phyloP scores from a whole-genome alignment of 2,888 invertebrate genomes.

The Ypsolopha scabrella region DNA sequence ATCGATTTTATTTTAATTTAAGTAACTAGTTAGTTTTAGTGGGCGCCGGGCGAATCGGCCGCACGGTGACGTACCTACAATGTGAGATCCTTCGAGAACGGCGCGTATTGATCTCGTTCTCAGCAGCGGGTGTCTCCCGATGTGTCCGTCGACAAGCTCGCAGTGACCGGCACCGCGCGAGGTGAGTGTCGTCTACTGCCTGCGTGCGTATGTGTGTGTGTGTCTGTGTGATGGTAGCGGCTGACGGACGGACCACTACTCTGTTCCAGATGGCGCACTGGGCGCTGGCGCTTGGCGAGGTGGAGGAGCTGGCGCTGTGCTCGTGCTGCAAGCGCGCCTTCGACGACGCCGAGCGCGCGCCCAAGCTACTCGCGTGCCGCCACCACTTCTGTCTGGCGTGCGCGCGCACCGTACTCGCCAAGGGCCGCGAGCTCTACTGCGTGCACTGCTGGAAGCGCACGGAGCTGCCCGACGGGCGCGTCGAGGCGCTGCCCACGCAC shows the following conservation, averaged over 20 bases:
- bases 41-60: constrained; percentile 8
- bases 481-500: no score
- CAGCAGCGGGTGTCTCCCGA: no score
- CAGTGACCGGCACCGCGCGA: not conserved
- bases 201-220: constrained; percentile 6
- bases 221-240: constrained; percentile 10
- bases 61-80: not conserved
- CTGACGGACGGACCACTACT: constrained; percentile 1
- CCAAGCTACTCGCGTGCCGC: constrained; percentile 73
- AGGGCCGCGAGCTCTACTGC: constrained; percentile 76
- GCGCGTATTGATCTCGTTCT: no score
- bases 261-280: constrained; percentile 7
- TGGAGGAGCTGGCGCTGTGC: constrained; percentile 79
- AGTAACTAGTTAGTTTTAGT: constrained; percentile 15
- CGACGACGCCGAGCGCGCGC: constrained; percentile 74
- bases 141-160: no score
- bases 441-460: constrained; percentile 82
- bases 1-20: constrained; percentile 20
- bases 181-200: not conserved
- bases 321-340: constrained; percentile 81
- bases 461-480: constrained; percentile 40
- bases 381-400: constrained; percentile 83
- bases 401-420: constrained; percentile 39
- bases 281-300: not conserved
- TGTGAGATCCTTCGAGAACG: no score